Evolutionary conservation across 2,113 vertebrate species (phyloP), one percentile per base, ranked within the genome.

Genomic region (Tachysurus fulvidraco): DNA sequence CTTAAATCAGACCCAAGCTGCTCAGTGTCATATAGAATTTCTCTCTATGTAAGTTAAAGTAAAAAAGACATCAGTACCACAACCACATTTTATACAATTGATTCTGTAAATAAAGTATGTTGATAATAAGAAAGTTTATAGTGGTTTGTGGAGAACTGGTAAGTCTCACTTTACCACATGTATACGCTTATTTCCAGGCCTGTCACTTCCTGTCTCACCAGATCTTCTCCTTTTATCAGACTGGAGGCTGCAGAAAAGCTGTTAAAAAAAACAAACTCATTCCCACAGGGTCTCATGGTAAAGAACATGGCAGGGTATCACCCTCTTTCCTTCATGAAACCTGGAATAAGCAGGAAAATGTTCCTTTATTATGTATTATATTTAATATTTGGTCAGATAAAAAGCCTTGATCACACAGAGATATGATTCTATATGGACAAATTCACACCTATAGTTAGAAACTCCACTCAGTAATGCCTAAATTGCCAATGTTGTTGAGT

Each of bases 201-300:
- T 65, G 69, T 65, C 78, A 80, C 55, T 60, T 57, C 73, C 54
- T 80, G n/a, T 44, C 57, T 83, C 65, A 74, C 62, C 44, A n/a
- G 79, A 91, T 87, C 86, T 80, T 55, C 52, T 2, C 17, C 55
- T 84, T 85, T 85, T 84, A 89, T 82, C 76, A 81, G 44, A 55
- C 62, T 65, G 85, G 30, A 64, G 30, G 67, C 65, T 55, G 55
- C 36, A 79, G 81, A 55, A 77, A 25, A 83, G 81, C 80, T 81
- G 65, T 71, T 36, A 77, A 84, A 81, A 44, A 67, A 46, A 55
- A 36, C 36, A 44, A 23, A 73, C 2, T 76, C 5, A 21, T 84
- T 59, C 78, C 57, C 44, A 30, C 44, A 85, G 46, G 83, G 65
- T 25, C 5, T 60, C 25, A 57, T 44, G 60, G 44, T 62, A 78